Evolutionary conservation across 2,797 vertebrate species (phyloP), one percentile per base, ranked within the genome.

Genomic region (Melanogrammus aeglefinus): DNA sequence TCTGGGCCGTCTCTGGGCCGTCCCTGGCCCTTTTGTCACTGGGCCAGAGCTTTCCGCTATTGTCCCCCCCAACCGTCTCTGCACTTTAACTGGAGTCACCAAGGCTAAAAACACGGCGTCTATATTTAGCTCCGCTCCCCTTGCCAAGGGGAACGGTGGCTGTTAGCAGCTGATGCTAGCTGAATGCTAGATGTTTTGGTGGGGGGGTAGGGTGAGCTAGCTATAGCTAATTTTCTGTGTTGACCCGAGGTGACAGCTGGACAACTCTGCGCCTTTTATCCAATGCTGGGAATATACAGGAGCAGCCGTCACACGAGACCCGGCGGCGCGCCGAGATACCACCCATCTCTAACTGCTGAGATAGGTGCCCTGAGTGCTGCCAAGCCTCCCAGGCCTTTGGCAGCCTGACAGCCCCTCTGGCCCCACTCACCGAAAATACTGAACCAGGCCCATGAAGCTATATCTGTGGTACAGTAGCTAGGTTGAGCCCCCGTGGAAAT

Each of bases 91-190:
- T 76, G 33, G 82, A 88, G 81, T 84, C 87, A 75, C 83, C 81
- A 12, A 76, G 80, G 82, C 91, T 94, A 88, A 93, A 95, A 94
- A 90, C 89, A 88, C 89, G 91, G 89, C 86, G 24, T 95, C 96
- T 99, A 99, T 97, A 97, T 99, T 97, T 99, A 99, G 95, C 96
- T 92, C 83, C 81, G 92, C 93, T 92, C 90, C 94, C 94, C 94
- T 77, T 84, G 85, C 89, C 89, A 91, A 80, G 81, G 78, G 14
- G 81, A 81, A 78, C 12, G 94, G 94, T 93, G 89, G 89, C 94
- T 92, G 94, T 92, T 95, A 94, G 95, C 95, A 95, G 95, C 91
- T 92, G 97, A 96, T 94, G 91, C 94, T 93, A 94, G 94, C 94
- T 94, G 85, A 90, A 91, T 82, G 86, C 83, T 90, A 85, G 80